Evolutionary conservation across 2,797 vertebrate species (phyloP), one percentile per base, ranked within the genome.

Genomic region (Microhierax caerulescens): DNA sequence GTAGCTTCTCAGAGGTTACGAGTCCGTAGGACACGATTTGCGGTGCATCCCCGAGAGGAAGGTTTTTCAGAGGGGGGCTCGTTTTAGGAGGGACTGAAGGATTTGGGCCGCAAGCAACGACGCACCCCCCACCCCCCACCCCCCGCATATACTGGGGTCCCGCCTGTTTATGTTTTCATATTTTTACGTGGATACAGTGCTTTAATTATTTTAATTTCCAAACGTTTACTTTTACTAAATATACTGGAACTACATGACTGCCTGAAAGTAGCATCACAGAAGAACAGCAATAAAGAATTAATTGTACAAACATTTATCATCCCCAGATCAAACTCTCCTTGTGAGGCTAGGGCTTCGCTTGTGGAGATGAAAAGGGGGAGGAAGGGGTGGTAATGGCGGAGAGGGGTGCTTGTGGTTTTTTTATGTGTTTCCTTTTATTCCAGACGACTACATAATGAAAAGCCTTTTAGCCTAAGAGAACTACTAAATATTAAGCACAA

Each of bases 271-370:
- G 63, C 80, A 15, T 51, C 54, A 74, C 45, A 69, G 74, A 59
- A 70, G 36, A 82, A 27, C 28, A 61, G 64, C 87, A 94, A 85
- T 88, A 93, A 95, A 95, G 84, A 85, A 97, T 95, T 95, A 93
- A 94, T 92, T 96, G 91, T 87, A 53, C 85, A 95, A 96, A 94
- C 81, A 92, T 97, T 94, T 95, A 65, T 94, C 90, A 88, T 91
- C 73, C 74, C 70, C 91, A 74, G 87, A 94, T 95, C 95, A 94
- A 96, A 82, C 89, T 91, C 85, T 81, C n/a, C 76, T 61, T 82
- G 91, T 67, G 96, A 94, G 88, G 77, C 72, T 86, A 7, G 41
- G 83, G 64, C 68, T 93, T 85, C 86, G 83, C 73, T 93, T 56
- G 88, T 5, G 92, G 77, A 82, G 80, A 82, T 78, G 82, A 93